Conservation (phyloP, 2,113 vertebrate species). For the Podarcis muralis region DNA sequence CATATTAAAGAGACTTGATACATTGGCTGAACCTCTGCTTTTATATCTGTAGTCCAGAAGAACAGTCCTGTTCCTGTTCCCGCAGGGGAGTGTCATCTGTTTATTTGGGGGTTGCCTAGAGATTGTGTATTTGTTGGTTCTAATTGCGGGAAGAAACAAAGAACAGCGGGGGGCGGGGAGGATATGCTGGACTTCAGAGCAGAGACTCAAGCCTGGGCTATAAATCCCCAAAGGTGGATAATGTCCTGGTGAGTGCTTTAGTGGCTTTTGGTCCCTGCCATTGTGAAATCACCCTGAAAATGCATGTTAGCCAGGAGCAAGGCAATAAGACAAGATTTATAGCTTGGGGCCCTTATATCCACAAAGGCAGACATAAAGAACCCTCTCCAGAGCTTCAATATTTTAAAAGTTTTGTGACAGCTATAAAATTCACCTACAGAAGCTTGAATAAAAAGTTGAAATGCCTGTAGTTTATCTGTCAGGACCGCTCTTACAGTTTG, state of each 20-base stretch:
- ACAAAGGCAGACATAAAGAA: slow-evolving; percentile 45
- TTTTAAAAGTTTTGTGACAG: slow-evolving; percentile 62
- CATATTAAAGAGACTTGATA: not conserved
- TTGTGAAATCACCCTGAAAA: slow-evolving; percentile 68
- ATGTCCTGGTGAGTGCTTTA: slow-evolving; percentile 46
- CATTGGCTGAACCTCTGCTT: not conserved
- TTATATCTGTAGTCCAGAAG: not conserved
- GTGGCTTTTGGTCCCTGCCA: slow-evolving; percentile 27
- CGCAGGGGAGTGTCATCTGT: slow-evolving; percentile 24
- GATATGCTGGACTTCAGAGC: slow-evolving; percentile 41
- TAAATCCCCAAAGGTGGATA: slow-evolving; percentile 63
- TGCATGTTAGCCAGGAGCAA: slow-evolving; percentile 33
- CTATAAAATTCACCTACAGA: slow-evolving; percentile 59
- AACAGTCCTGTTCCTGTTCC: not conserved
- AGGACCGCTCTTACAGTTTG: slow-evolving; percentile 23
- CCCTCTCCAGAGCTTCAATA: slow-evolving; percentile 41
- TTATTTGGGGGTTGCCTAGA: slow-evolving; percentile 1
- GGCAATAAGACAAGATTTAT: slow-evolving; percentile 55
- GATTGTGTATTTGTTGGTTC: slow-evolving; percentile 32
- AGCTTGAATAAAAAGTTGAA: slow-evolving; percentile 55
- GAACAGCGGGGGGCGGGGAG: not conserved
- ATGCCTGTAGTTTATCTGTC: slow-evolving; percentile 48
- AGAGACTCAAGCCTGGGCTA: slow-evolving; percentile 43
- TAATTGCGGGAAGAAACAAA: slow-evolving; percentile 49
- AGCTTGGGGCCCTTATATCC: slow-evolving; percentile 43